These are phyloP conservation scores for Aphelinus certus DNA, from an alignment of 1,140 invertebrate species.

Conservation along the genomic window DNA sequence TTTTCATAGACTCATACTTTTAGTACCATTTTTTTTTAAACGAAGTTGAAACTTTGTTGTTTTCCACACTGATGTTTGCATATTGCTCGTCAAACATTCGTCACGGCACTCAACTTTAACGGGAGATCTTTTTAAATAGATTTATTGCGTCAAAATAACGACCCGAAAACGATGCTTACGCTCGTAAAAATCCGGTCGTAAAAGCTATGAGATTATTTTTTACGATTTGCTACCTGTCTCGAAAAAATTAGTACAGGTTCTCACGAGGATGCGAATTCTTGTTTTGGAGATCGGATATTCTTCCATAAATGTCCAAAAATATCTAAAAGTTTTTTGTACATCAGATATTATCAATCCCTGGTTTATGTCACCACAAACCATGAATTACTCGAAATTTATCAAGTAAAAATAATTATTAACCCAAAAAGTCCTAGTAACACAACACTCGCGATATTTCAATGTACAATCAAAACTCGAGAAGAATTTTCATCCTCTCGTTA, in stretches of 20 bases:
- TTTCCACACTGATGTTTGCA: constrained; percentile 3
- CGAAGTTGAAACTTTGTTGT: constrained; percentile 12
- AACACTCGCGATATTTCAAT: no score
- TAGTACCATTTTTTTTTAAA: constrained; percentile 2
- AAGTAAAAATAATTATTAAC: no score
- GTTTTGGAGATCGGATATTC: neutral
- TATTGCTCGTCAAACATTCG: constrained; percentile 14
- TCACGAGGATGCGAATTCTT: constrained; percentile 3
- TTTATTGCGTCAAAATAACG: constrained; percentile 29
- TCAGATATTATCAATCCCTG: no score
- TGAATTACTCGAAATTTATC: no score
- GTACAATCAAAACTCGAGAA: no score
- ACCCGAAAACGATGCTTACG: constrained; percentile 19
- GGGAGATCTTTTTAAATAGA: constrained; percentile 33
- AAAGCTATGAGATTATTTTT: constrained; percentile 36
- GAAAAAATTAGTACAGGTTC: constrained; percentile 36
- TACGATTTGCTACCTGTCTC: constrained; percentile 36
- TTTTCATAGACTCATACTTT: neutral
- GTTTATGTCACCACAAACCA: no score
- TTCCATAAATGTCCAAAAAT: no score
- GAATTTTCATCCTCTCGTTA: no score
- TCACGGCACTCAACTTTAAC: constrained; percentile 19
- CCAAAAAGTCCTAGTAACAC: no score
- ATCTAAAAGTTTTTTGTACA: no score
- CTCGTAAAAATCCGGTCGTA: constrained; percentile 35